phyloP scores from a whole-genome alignment of 37 sponge, comb jelly and placozoan species.

The Geodia barretti region DNA sequence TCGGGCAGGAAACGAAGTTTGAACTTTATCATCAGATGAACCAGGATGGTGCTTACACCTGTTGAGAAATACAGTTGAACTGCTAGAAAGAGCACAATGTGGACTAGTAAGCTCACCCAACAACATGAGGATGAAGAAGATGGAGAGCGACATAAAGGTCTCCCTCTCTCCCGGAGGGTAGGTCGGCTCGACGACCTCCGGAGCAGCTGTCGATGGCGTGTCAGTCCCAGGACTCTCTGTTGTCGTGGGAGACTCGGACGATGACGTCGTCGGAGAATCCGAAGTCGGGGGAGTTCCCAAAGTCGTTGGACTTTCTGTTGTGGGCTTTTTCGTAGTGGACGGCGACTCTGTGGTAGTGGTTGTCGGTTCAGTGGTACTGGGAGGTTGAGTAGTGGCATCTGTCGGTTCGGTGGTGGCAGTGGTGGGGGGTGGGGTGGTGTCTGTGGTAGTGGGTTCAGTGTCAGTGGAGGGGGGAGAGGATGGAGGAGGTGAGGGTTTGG shows the following conservation, averaged over 20 bases:
- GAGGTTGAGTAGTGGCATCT: background rate
- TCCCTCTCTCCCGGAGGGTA: slow-evolving; percentile 42
- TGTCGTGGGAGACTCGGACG: background rate
- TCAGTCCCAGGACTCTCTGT: background rate
- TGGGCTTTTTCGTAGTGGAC: background rate
- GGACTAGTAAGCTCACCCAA: slow-evolving; percentile 22
- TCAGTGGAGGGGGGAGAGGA: background rate
- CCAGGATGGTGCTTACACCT: slow-evolving; percentile 78
- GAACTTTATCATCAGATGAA: slow-evolving; percentile 81
- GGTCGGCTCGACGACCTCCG: slow-evolving; percentile 24
- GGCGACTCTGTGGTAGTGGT: background rate
- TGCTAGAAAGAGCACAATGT: background rate
- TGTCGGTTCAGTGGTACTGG: background rate
- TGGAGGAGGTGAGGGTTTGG: too few species aligned
- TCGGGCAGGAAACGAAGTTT: slow-evolving; percentile 91
- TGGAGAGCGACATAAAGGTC: slow-evolving; percentile 45
- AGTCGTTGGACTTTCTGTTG: background rate
- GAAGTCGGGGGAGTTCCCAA: background rate
- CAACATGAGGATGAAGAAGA: slow-evolving; percentile 53
- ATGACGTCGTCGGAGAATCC: background rate
- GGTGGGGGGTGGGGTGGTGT: background rate
- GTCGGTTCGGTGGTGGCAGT: background rate
- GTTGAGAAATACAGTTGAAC: slow-evolving; percentile 5
- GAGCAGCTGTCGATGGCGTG: background rate
- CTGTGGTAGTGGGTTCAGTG: background rate